These are phyloP conservation scores for Sabellastarte sp. DNA, from an alignment of 2,888 invertebrate genomes.

Conservation along the genomic window DNA sequence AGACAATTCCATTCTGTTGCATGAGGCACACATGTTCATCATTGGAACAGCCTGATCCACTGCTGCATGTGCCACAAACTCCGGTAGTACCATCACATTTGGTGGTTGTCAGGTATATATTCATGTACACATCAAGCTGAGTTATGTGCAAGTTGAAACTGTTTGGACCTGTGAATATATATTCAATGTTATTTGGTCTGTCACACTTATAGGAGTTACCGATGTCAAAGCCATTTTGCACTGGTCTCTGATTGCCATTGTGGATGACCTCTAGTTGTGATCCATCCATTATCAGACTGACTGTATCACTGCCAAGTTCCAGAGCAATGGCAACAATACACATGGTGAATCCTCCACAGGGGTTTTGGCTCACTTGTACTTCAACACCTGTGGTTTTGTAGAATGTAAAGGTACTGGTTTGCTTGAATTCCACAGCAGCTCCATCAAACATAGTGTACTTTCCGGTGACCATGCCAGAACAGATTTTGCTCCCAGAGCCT, in stretches of 20 bases:
- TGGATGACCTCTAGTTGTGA: no score
- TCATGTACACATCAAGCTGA: no score
- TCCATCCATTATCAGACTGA: background rate
- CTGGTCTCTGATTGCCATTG: no score
- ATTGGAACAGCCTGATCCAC: no score
- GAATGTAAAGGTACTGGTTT: background rate
- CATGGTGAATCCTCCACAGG: background rate
- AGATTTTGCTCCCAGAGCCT: background rate
- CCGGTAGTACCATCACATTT: no score
- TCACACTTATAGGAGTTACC: no score
- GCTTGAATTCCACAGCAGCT: slow-evolving; percentile 12
- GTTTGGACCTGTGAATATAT: background rate
- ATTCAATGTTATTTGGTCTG: background rate
- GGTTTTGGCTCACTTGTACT: background rate
- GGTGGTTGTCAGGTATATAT: no score
- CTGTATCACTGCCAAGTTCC: background rate
- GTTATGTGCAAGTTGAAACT: no score
- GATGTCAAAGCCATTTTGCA: no score
- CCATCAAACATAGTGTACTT: slow-evolving; percentile 37
- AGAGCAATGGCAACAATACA: background rate
- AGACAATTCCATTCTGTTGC: no score
- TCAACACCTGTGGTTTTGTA: background rate
- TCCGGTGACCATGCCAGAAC: slow-evolving; percentile 29
- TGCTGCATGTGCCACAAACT: no score
- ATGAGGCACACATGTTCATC: no score